Percentiles rank a stretch among this genome's conserved stretches.
phyloP scores from a whole-genome alignment of 1,140 invertebrate genomes.

The Thaumetopoea pityocampa region DNA sequence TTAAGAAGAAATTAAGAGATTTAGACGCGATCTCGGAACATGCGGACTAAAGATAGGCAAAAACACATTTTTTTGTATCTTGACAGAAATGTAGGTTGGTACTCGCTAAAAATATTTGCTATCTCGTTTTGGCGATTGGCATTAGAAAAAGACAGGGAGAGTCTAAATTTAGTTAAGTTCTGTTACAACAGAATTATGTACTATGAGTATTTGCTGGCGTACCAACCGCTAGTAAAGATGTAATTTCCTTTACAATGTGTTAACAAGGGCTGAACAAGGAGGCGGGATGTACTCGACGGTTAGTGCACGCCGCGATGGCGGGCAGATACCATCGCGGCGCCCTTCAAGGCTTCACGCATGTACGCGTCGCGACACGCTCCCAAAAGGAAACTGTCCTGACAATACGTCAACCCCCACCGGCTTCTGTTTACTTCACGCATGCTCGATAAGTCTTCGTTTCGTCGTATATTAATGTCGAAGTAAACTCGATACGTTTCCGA shows the following conservation, averaged over 20 bases:
- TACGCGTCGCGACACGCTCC: constrained; percentile 25
- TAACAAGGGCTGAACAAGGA: constrained; percentile 64
- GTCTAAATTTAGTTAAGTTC: too few relatives aligned
- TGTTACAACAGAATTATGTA: too few relatives aligned
- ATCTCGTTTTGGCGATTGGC: too few relatives aligned
- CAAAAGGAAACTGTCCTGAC: constrained; percentile 27
- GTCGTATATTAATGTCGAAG: not conserved
- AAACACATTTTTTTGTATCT: too few relatives aligned
- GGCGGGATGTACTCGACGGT: constrained; percentile 57
- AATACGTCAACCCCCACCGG: constrained; percentile 22
- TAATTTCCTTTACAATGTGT: constrained; percentile 73
- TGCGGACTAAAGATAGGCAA: too few relatives aligned
- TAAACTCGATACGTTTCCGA: too few relatives aligned
- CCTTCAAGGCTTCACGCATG: constrained; percentile 32
- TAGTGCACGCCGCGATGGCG: constrained; percentile 68
- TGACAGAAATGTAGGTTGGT: too few relatives aligned
- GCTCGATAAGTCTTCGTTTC: constrained; percentile 14
- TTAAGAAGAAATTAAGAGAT: too few relatives aligned
- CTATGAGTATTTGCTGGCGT: constrained; percentile 43
- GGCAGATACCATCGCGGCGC: constrained; percentile 59
- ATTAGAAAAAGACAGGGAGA: too few relatives aligned
- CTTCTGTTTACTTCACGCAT: constrained; percentile 12
- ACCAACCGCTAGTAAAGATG: constrained; percentile 57
- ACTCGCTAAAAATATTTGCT: too few relatives aligned
- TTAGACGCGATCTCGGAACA: too few relatives aligned